Evolutionary conservation across 1,140 invertebrate genomes (phyloP).

Genomic region (Archivesica marissinica): DNA sequence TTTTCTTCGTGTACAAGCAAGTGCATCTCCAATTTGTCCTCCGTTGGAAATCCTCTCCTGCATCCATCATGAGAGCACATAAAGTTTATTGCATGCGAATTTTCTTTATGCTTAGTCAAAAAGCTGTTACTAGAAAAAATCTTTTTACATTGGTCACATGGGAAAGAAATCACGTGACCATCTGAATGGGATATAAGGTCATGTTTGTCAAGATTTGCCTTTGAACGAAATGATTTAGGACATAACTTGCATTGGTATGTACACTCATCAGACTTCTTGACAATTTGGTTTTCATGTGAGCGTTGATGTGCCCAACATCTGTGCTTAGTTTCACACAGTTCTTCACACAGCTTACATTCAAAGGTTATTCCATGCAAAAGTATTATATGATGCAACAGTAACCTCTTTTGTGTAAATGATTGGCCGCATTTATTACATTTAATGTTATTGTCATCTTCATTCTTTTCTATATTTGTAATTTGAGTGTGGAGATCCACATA

Average conservation of each 20-base stretch:
- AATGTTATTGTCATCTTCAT: neutral
- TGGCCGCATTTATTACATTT: neutral
- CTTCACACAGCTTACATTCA: neutral
- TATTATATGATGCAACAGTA: constrained; percentile 11
- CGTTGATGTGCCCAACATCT: neutral
- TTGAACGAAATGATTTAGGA: neutral
- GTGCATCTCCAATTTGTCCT: neutral
- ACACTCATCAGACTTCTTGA: neutral
- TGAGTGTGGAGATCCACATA: neutral
- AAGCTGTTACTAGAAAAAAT: neutral
- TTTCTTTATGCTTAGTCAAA: constrained; percentile 5
- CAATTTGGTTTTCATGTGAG: neutral
- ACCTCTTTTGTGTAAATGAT: neutral
- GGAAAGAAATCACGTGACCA: neutral
- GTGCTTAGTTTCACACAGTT: neutral
- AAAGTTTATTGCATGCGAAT: neutral
- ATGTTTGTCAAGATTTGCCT: neutral
- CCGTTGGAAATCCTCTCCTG: neutral
- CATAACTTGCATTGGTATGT: neutral
- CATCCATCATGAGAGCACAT: neutral
- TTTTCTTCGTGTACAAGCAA: neutral
- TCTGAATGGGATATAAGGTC: neutral
- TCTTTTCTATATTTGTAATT: neutral
- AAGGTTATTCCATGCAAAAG: neutral
- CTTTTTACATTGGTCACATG: constrained; percentile 38